phyloP scores from a whole-genome alignment of 2,888 invertebrate species.

The Eulithis prunata region DNA sequence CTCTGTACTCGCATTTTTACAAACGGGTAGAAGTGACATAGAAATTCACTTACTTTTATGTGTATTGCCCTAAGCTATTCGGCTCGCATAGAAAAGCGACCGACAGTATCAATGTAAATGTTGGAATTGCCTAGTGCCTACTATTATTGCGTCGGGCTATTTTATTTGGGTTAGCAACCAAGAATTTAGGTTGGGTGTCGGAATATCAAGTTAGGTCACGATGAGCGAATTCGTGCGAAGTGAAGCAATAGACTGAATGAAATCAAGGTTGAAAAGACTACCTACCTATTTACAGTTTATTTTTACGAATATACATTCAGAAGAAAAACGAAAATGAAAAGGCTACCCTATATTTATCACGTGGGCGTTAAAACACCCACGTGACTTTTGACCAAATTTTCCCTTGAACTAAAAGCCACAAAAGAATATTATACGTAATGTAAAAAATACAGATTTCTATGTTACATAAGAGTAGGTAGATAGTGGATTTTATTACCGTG shows the following conservation, averaged over 20 bases:
- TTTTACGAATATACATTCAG: no score
- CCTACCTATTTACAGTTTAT: no score
- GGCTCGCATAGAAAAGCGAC: conserved; percentile 24
- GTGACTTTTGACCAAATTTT: no score
- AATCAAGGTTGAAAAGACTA: no score
- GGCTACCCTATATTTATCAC: no score
- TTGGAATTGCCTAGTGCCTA: conserved; percentile 2
- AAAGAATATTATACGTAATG: no score
- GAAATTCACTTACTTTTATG: conserved; percentile 58
- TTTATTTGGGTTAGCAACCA: conserved; percentile 23
- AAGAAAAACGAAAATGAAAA: no score
- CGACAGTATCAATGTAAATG: conserved; percentile 17
- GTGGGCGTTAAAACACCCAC: no score
- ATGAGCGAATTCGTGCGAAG: conserved; percentile 4
- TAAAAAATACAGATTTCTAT: no score
- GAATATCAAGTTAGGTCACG: conserved; percentile 8
- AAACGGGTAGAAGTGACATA: conserved; percentile 49
- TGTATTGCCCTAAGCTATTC: conserved; percentile 38
- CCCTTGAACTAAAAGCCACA: no score
- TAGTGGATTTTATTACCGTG: no score
- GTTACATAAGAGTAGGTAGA: no score
- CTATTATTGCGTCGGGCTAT: conserved; percentile 13
- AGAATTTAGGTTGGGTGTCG: conserved; percentile 8
- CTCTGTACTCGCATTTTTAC: conserved; percentile 49
- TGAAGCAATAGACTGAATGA: not conserved